Evolutionary conservation across 2,797 vertebrate genomes (phyloP), one percentile per base, ranked within the genome.

Genomic region (Octomys mimax): DNA sequence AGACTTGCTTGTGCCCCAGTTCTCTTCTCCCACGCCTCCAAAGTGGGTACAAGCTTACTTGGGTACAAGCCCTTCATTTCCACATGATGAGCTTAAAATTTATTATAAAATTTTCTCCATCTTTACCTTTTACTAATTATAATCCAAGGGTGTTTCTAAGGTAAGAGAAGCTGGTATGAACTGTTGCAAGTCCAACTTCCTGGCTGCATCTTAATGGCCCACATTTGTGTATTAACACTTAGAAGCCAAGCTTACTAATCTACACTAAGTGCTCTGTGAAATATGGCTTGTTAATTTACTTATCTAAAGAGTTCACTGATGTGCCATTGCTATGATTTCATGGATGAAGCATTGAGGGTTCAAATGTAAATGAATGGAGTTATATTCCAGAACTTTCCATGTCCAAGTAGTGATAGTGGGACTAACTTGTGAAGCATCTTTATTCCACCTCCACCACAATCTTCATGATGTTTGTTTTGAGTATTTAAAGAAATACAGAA

Each of bases 221-320:
- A 73, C 10, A 36, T 64, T 86, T 95, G 59, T 83, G 70, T 81
- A 42, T n/a, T 36, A 33, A 87, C 9, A 57, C 70, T 89, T 31
- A 57, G 52, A 94, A 90, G 39, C 24, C 77, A 83, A 68, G 28
- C n/a, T 90, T 83, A 79, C 42, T 88, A 75, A 77, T 94, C 54
- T 18, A 64, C 89, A 49, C 79, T 82, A 86, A 59, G 7, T 89
- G 75, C 49, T 88, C 92, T 31, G 49, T 75, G 87, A 84, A 88
- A 59, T 75, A 77, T 85, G 83, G 39, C 33, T 87, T 79, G 42
- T 77, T 89, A 88, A 71, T 79, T 80, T 92, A 79, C 75, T 79
- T 33, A 33, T 95, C 64, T 87, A 19, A 79, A 87, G 87, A 39
- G 6, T 81, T 90, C 49, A 75, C 26, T 52, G 46, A 64, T 19